Evolutionary conservation across 30 jellyfish, hydroid and myxozoan species (phyloP).

Genomic region (Mastigias papua): DNA sequence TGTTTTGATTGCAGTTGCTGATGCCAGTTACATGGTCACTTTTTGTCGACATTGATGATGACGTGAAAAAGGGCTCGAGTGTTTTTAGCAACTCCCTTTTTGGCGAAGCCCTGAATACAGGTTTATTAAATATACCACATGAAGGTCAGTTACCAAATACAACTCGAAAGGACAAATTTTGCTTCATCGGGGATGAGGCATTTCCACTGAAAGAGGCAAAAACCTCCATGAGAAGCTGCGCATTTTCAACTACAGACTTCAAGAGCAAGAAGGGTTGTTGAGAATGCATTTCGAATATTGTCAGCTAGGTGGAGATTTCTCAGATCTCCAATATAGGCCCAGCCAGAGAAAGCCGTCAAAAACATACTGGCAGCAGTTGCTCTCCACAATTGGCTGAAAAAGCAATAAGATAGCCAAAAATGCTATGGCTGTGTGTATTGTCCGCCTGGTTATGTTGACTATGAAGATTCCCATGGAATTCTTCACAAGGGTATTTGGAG

Average conservation of each 20-base stretch:
- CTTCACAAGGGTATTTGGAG: constrained; percentile 50
- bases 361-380: constrained; percentile 41
- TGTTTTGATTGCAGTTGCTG: constrained; percentile 53
- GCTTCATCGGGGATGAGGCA: constrained; percentile 51
- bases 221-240: constrained; percentile 15
- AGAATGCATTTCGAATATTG: constrained; percentile 66
- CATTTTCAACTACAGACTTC: constrained; percentile 56
- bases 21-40: constrained; percentile 33
- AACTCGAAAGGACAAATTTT: background rate
- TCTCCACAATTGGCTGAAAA: constrained; percentile 37
- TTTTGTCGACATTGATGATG: constrained; percentile 47
- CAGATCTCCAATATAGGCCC: constrained; percentile 37
- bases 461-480: constrained; percentile 57
- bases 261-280: constrained; percentile 57
- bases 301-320: constrained; percentile 48
- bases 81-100: constrained; percentile 21
- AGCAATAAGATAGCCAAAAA: constrained; percentile 38
- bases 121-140: background rate
- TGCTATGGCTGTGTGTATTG: constrained; percentile 23
- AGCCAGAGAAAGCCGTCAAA: constrained; percentile 42
- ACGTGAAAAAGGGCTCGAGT: constrained; percentile 29
- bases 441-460: constrained; percentile 58
- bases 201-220: constrained; percentile 45
- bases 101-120: constrained; percentile 29
- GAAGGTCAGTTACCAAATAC: constrained; percentile 21